Conservation (phyloP, 2,797 vertebrate genomes). For the Gallinago nigripennis region DNA sequence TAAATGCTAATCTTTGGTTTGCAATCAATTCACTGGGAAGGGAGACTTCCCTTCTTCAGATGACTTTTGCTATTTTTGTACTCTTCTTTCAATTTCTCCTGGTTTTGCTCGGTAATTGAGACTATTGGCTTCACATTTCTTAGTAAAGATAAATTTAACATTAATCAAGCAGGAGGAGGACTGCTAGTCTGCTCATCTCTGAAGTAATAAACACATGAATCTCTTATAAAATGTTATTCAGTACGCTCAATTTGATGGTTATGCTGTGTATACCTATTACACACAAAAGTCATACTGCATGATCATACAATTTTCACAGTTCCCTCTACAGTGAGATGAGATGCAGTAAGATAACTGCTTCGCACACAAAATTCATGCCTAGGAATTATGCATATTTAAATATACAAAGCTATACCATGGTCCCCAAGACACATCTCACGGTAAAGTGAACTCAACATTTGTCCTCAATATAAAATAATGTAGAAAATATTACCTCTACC, state of each 20-base stretch:
- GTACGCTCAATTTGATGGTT: background rate
- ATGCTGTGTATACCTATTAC: background rate
- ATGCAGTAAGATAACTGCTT: background rate
- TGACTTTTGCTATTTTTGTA: background rate
- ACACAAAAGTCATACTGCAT: background rate
- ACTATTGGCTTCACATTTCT: background rate
- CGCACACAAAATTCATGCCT: background rate
- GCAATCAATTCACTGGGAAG: background rate
- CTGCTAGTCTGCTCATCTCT: background rate
- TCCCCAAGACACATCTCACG: background rate
- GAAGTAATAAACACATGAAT: background rate
- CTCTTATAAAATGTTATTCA: background rate
- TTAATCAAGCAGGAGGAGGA: background rate
- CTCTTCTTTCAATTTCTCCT: background rate
- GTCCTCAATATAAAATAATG: background rate
- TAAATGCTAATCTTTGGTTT: background rate
- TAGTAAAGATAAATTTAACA: background rate
- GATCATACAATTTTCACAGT: background rate
- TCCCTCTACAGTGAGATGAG: background rate
- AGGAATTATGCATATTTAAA: background rate
- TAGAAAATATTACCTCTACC: background rate
- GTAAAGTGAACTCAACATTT: background rate
- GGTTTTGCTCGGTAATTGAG: background rate
- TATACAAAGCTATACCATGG: background rate
- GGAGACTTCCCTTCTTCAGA: background rate